Evolutionary conservation across 2,888 invertebrate species (phyloP).

Genomic region (Lycia hirtaria): DNA sequence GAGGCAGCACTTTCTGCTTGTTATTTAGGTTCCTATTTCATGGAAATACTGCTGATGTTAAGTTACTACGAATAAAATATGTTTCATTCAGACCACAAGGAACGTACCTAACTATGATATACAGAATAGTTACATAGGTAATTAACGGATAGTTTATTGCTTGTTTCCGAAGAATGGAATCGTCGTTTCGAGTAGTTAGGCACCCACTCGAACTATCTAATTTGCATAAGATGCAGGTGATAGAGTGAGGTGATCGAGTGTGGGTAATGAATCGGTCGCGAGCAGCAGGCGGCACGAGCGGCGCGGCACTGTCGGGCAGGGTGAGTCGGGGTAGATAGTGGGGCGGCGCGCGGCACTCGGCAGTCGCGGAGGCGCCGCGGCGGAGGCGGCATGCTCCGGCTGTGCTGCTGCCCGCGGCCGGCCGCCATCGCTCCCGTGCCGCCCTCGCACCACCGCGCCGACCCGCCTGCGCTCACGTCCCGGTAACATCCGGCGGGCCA

Average conservation of each 20-base stretch:
- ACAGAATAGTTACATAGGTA: no score
- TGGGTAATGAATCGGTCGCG: constrained; percentile 57
- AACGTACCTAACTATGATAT: neutral
- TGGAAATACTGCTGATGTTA: neutral
- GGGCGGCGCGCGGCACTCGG: constrained; percentile 62
- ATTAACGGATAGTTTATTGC: neutral
- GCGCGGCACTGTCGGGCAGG: no score
- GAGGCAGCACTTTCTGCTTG: neutral
- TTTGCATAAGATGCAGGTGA: constrained; percentile 73
- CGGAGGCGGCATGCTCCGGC: constrained; percentile 74
- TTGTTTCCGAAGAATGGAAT: neutral
- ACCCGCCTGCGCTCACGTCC: constrained; percentile 72
- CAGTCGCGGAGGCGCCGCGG: constrained; percentile 73
- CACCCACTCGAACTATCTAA: constrained; percentile 36
- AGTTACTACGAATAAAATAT: neutral
- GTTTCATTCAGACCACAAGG: neutral
- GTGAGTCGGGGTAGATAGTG: constrained; percentile 35
- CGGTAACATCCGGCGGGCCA: constrained; percentile 60
- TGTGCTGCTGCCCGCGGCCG: constrained; percentile 64
- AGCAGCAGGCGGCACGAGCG: constrained; percentile 42
- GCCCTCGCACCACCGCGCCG: constrained; percentile 71
- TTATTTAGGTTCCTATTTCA: neutral
- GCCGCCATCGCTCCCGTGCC: constrained; percentile 63
- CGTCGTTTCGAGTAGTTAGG: neutral
- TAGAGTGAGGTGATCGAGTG: constrained; percentile 69